These are phyloP conservation scores for Antitype chi DNA, from an alignment of 2,888 invertebrate genomes.

Conservation along the genomic window DNA sequence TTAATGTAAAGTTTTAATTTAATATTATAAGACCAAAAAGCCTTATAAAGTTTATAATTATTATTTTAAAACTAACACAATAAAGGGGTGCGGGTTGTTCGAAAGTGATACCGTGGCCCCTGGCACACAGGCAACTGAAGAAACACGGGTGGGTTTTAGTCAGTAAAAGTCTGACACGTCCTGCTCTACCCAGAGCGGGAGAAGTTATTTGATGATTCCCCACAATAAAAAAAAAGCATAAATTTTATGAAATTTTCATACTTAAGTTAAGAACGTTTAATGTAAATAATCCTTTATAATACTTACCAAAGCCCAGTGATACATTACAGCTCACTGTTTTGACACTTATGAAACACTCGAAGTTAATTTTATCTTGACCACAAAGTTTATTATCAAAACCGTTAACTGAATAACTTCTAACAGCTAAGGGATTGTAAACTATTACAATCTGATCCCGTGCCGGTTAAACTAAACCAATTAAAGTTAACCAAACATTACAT, in stretches of 20 bases:
- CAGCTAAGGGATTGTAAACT: conserved; percentile 61
- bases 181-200: too few relatives aligned
- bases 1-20: too few relatives aligned
- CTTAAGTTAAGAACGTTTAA: too few relatives aligned
- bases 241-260: background rate
- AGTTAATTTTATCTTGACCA: conserved; percentile 44
- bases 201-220: too few relatives aligned
- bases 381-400: conserved; percentile 55
- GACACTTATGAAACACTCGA: conserved; percentile 4
- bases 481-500: conserved; percentile 72
- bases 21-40: too few relatives aligned
- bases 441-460: conserved; percentile 61
- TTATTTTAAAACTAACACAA: background rate
- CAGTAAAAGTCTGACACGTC: too few relatives aligned
- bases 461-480: conserved; percentile 75
- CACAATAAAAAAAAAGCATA: too few relatives aligned
- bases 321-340: background rate
- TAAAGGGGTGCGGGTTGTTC: too few relatives aligned
- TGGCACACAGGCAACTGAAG: too few relatives aligned
- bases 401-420: conserved; percentile 64
- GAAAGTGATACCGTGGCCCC: too few relatives aligned
- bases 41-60: background rate
- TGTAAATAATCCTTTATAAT: background rate
- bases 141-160: too few relatives aligned
- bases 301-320: background rate